Conservation (phyloP, 1,140 invertebrate species). For the Camponotus floridanus region DNA sequence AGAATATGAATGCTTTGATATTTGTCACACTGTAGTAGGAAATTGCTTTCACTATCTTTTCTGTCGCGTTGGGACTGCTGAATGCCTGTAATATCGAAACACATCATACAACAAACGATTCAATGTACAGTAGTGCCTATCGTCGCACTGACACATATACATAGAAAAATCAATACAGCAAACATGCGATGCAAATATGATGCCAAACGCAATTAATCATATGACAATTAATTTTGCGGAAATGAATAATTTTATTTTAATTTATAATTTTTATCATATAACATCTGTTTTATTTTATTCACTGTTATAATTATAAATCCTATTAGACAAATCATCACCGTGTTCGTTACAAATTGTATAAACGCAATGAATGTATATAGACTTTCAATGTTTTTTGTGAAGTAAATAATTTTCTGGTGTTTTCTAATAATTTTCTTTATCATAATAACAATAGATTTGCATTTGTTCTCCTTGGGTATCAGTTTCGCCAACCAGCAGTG, state of each 20-base stretch:
- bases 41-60: slow-evolving; percentile 9
- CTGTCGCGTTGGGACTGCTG: neutral
- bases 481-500: neutral
- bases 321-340: slow-evolving; percentile 14
- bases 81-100: slow-evolving; percentile 28
- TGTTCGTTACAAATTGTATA: neutral
- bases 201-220: neutral
- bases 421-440: slow-evolving; percentile 8
- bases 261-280: neutral
- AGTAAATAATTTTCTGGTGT: slow-evolving; percentile 2
- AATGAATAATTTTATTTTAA: neutral
- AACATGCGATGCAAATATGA: neutral
- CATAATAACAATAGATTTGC: neutral
- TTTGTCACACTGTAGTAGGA: slow-evolving; percentile 42
- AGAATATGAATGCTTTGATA: slow-evolving; percentile 55
- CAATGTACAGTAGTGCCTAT: too few species aligned
- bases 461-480: neutral
- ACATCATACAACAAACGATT: neutral
- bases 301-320: neutral
- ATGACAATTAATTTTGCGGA: neutral
- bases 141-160: too few species aligned
- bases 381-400: neutral
- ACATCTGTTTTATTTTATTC: neutral
- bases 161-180: too few species aligned
- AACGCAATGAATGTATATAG: neutral